These are phyloP conservation scores for Agriopis marginaria DNA, from an alignment of 2,888 invertebrate genomes.

Conservation along the genomic window DNA sequence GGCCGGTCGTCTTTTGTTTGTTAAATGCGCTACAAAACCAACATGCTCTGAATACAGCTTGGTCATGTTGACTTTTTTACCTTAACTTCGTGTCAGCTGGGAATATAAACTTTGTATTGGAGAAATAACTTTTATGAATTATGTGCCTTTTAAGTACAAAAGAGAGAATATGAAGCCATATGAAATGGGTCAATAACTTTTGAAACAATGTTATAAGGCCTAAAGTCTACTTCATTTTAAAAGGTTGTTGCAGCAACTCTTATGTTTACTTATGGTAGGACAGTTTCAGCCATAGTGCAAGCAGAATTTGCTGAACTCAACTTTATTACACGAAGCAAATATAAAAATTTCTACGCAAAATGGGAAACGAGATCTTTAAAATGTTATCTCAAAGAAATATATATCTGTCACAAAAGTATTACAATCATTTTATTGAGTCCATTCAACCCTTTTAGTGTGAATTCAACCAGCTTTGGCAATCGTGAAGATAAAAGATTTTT, in stretches of 20 bases:
- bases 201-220: neutral
- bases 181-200: neutral
- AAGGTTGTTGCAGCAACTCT: neutral
- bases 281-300: neutral
- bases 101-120: slow-evolving; percentile 7
- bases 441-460: slow-evolving; percentile 40
- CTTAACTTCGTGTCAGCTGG: slow-evolving; percentile 40
- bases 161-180: neutral
- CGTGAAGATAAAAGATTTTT: slow-evolving; percentile 45
- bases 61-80: slow-evolving; percentile 54
- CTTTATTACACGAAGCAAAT: neutral
- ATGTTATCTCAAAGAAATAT: slow-evolving; percentile 7
- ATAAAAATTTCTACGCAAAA: slow-evolving; percentile 10
- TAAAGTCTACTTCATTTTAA: neutral
- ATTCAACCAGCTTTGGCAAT: slow-evolving; percentile 47
- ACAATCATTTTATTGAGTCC: slow-evolving; percentile 34
- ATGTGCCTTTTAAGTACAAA: neutral
- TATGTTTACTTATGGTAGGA: too few species aligned
- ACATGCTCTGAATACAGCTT: slow-evolving; percentile 67
- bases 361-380: neutral
- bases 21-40: slow-evolving; percentile 76
- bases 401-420: slow-evolving; percentile 7
- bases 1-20: slow-evolving; percentile 78
- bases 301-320: neutral
- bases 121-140: neutral